A percentile compares a stretch with the other conserved stretches of the same genome.
phyloP scores from a whole-genome alignment of 2,888 invertebrate species.

The Melanchra persicariae region DNA sequence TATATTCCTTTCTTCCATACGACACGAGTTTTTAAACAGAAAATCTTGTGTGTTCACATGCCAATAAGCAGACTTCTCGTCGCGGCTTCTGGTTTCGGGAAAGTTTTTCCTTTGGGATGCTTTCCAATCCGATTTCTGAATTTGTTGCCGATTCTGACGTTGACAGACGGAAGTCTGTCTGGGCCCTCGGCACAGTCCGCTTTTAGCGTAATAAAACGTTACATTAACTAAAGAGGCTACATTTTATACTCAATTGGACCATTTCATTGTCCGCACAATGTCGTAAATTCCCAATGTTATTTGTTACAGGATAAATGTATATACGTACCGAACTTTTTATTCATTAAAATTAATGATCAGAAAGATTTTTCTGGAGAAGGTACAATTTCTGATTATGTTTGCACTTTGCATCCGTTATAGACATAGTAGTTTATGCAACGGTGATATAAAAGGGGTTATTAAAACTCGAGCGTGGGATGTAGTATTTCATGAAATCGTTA shows the following conservation, averaged over 20 bases:
- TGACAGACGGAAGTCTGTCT: constrained; percentile 49
- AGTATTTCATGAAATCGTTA: no score
- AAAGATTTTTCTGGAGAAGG: not conserved
- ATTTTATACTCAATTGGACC: constrained; percentile 54
- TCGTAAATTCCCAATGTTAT: constrained; percentile 51
- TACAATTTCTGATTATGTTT: constrained; percentile 18
- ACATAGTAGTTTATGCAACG: no score
- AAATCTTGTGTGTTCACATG: constrained; percentile 5
- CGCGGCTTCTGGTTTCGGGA: constrained; percentile 2
- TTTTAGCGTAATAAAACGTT: constrained; percentile 57
- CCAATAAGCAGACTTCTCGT: constrained; percentile 1
- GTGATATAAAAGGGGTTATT: no score
- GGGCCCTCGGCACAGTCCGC: constrained; percentile 20
- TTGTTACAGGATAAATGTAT: constrained; percentile 53
- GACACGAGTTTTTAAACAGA: not conserved
- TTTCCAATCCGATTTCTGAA: constrained; percentile 19
- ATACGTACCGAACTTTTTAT: constrained; percentile 26
- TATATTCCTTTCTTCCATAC: not conserved
- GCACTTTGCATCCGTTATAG: not conserved
- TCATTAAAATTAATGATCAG: constrained; percentile 5
- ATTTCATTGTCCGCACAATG: constrained; percentile 48
- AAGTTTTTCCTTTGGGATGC: constrained; percentile 24
- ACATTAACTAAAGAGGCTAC: constrained; percentile 54
- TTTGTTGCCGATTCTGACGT: constrained; percentile 30
- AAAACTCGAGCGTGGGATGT: no score